Evolutionary conservation across 2,113 vertebrate genomes (phyloP).

Genomic region (Dasyurus viverrinus): DNA sequence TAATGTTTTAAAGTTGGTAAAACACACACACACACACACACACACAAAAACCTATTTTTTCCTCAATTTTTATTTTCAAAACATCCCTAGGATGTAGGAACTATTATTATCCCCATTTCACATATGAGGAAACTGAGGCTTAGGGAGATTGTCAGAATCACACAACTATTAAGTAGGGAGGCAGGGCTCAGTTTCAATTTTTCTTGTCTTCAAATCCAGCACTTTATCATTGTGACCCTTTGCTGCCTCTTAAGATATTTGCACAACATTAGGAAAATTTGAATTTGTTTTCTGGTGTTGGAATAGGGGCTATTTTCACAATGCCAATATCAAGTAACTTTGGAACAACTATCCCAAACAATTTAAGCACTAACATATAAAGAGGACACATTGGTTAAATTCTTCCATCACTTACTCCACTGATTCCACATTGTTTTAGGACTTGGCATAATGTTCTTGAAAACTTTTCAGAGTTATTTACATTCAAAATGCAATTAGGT

Average conservation of each 20-base stretch:
- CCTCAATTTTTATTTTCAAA: not conserved
- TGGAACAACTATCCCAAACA: slow-evolving; percentile 5
- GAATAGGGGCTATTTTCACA: not conserved
- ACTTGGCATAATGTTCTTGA: not conserved
- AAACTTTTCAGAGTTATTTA: slow-evolving; percentile 57
- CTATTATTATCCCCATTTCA: not conserved
- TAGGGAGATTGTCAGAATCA: not conserved
- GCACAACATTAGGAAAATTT: not conserved
- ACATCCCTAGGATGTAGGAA: not conserved
- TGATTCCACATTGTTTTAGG: slow-evolving; percentile 45
- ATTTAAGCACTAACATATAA: slow-evolving; percentile 5
- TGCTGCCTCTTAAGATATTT: not conserved
- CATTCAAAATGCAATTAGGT: slow-evolving; percentile 54
- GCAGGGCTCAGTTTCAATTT: not conserved
- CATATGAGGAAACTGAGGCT: not conserved
- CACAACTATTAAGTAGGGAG: not conserved
- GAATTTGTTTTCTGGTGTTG: not conserved
- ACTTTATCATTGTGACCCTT: not conserved
- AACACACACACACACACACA: too few species aligned
- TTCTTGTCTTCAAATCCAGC: not conserved
- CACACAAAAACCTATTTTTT: too few species aligned
- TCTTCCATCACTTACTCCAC: not conserved
- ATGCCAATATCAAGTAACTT: not conserved
- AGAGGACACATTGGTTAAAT: not conserved
- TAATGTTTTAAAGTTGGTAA: not conserved